Conservation (phyloP, 1,140 invertebrate species). For the Lepidurus arcticus region DNA sequence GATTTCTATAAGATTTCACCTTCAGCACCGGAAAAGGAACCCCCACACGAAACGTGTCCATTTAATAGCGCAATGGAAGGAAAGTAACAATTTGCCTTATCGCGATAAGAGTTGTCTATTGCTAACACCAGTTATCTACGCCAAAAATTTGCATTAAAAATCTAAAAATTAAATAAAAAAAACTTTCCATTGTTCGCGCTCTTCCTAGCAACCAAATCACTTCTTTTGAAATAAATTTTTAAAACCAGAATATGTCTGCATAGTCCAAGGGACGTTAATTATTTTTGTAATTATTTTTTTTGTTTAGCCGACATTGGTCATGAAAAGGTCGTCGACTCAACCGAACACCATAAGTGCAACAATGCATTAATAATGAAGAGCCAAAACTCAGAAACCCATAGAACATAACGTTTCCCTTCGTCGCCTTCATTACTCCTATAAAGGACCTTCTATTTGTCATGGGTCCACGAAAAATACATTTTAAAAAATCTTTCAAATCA, state of each 20-base stretch:
- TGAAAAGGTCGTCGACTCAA: slow-evolving; percentile 6
- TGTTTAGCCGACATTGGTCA: background rate
- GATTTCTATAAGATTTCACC: background rate
- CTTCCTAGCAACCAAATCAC: too few relatives aligned
- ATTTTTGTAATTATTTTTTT: too few relatives aligned
- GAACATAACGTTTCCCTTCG: background rate
- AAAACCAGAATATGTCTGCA: too few relatives aligned
- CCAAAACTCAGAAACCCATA: background rate
- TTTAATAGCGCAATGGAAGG: background rate
- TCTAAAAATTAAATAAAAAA: background rate
- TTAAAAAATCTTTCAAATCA: too few relatives aligned
- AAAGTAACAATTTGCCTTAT: background rate
- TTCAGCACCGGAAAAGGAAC: slow-evolving; percentile 2
- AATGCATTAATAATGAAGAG: background rate
- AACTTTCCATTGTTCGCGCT: background rate
- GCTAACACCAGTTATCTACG: background rate
- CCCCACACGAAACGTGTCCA: background rate
- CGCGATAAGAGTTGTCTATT: background rate
- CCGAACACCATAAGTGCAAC: background rate
- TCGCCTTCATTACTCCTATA: background rate
- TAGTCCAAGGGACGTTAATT: too few relatives aligned
- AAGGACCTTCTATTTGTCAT: background rate
- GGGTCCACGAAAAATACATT: background rate
- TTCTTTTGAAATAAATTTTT: too few relatives aligned
- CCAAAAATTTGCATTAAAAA: background rate